A percentile compares a stretch with the other conserved stretches of the same genome.
phyloP scores from a whole-genome alignment of 2,888 invertebrate genomes.

The Polyommatus iphigenia region DNA sequence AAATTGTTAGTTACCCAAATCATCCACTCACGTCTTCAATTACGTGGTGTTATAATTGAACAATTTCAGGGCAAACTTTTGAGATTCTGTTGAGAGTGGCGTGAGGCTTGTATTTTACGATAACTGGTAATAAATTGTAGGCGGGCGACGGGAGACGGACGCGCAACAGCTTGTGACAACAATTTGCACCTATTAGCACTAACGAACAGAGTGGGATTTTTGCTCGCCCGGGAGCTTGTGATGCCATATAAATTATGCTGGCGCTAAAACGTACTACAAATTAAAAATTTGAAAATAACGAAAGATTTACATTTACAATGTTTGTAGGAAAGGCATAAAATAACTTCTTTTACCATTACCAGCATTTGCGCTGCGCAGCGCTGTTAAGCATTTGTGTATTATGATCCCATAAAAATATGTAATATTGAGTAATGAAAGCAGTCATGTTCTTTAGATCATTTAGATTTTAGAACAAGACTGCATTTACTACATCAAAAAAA shows the following conservation, averaged over 20 bases:
- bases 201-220: constrained; percentile 21
- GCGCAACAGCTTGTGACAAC: constrained; percentile 21
- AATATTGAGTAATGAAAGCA: no score
- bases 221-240: background rate
- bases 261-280: background rate
- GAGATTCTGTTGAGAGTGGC: background rate
- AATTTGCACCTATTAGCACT: constrained; percentile 30
- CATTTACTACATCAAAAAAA: no score
- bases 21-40: background rate
- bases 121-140: constrained; percentile 22
- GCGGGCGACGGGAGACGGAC: background rate
- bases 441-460: no score
- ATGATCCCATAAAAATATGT: no score
- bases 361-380: no score
- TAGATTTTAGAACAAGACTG: no score
- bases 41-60: background rate
- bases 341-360: no score
- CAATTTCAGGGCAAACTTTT: background rate
- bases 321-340: background rate
- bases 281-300: background rate
- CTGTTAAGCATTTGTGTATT: no score
- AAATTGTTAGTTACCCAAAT: no score
- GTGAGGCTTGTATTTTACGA: constrained; percentile 22
- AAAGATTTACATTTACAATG: background rate
- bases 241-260: background rate